Conservation (phyloP, 2,113 vertebrate species). For the Cairina moschata region DNA sequence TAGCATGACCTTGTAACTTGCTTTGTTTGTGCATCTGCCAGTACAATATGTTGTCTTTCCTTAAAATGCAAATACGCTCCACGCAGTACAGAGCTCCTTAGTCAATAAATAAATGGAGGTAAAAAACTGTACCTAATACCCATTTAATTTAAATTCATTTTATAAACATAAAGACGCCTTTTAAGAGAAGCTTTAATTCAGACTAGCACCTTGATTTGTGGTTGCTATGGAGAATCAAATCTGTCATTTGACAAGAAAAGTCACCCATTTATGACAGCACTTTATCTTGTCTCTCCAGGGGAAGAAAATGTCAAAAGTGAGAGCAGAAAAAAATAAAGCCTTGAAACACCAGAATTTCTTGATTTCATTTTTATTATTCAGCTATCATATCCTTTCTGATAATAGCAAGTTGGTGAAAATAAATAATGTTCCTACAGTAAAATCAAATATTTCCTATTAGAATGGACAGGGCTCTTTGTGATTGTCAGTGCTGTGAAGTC, state of each 20-base stretch:
- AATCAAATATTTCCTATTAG: conserved; percentile 90
- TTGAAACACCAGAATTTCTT: conserved; percentile 91
- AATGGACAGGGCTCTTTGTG: conserved; percentile 88
- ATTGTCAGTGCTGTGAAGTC: conserved; percentile 87
- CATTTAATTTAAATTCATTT: conserved; percentile 89
- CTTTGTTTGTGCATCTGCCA: conserved; percentile 85
- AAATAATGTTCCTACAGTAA: conserved; percentile 88
- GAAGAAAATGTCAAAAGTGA: conserved; percentile 92
- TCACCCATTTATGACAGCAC: conserved; percentile 91
- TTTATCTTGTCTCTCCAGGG: conserved; percentile 92
- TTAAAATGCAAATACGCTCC: conserved; percentile 81
- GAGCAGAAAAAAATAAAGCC: conserved; percentile 88
- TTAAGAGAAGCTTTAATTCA: conserved; percentile 90
- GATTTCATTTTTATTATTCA: conserved; percentile 91
- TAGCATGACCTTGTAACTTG: conserved; percentile 80
- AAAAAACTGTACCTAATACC: conserved; percentile 84
- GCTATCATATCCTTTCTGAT: conserved; percentile 91
- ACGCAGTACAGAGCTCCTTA: conserved; percentile 75
- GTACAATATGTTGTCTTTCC: conserved; percentile 83
- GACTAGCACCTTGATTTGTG: conserved; percentile 89
- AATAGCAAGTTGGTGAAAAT: conserved; percentile 89
- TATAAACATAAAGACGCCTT: conserved; percentile 87
- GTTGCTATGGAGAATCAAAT: conserved; percentile 92
- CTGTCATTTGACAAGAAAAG: conserved; percentile 92
- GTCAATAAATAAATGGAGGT: conserved; percentile 84